Evolutionary conservation across 1,140 invertebrate species (phyloP).

Genomic region (Saccostrea cuccullata): DNA sequence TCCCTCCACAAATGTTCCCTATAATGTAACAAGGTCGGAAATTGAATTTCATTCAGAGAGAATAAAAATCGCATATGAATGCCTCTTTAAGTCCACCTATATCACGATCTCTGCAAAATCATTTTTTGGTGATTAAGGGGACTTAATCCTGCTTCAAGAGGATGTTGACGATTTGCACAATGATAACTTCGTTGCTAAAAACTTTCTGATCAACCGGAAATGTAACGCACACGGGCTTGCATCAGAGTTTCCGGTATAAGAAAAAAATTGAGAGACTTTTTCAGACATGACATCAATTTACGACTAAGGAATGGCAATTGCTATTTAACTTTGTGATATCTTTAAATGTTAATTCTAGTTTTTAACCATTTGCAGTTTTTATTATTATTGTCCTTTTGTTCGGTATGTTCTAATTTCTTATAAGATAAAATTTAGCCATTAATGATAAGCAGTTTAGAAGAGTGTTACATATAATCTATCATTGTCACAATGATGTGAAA

Average conservation of each 20-base stretch:
- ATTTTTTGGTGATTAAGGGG: not conserved
- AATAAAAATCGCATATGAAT: conserved; percentile 10
- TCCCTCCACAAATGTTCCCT: not conserved
- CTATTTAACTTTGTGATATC: too few relatives aligned
- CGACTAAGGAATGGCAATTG: too few relatives aligned
- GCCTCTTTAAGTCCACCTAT: not conserved
- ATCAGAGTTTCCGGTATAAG: not conserved
- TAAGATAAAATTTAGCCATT: too few relatives aligned
- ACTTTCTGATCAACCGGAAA: not conserved
- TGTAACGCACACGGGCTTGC: conserved; percentile 4
- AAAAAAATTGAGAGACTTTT: not conserved
- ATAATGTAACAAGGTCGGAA: conserved; percentile 13
- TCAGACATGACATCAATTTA: too few relatives aligned
- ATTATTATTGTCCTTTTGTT: too few relatives aligned
- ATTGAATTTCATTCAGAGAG: conserved; percentile 23
- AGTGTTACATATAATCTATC: too few relatives aligned
- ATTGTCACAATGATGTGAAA: too few relatives aligned
- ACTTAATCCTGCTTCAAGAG: not conserved
- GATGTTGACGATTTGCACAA: not conserved
- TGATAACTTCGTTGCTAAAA: not conserved
- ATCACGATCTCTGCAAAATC: not conserved
- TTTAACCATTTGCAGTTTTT: too few relatives aligned
- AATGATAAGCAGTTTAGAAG: too few relatives aligned
- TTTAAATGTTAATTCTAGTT: too few relatives aligned
- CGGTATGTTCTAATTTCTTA: too few relatives aligned